These are phyloP conservation scores for Hormaphis cornu DNA, from an alignment of 1,140 invertebrate genomes.

Conservation along the genomic window DNA sequence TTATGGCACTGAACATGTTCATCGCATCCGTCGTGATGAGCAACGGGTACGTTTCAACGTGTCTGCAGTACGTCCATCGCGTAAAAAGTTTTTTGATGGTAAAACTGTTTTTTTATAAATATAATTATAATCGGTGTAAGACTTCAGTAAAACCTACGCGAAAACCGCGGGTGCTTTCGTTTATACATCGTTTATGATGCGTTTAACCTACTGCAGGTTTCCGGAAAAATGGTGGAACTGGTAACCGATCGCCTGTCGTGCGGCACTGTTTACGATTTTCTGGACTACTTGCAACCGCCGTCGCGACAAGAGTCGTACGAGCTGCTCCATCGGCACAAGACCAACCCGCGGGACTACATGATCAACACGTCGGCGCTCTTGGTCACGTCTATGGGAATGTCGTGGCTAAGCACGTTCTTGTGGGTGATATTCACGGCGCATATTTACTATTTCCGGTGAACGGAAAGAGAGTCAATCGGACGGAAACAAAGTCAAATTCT, in stretches of 20 bases:
- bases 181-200: too few species aligned
- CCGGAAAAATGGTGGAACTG: slow-evolving; percentile 50
- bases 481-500: neutral
- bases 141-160: too few species aligned
- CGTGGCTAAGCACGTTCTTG: neutral
- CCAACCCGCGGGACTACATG: neutral
- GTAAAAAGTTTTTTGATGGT: slow-evolving; percentile 23
- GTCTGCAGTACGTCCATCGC: slow-evolving; percentile 35
- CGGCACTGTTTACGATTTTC: slow-evolving; percentile 58
- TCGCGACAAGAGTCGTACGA: neutral
- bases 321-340: neutral
- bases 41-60: slow-evolving; percentile 37
- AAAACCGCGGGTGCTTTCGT: too few species aligned
- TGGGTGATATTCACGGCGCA: neutral
- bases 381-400: neutral
- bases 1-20: slow-evolving; percentile 34
- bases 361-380: neutral
- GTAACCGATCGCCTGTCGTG: slow-evolving; percentile 56
- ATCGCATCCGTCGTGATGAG: slow-evolving; percentile 34
- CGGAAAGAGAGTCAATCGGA: neutral
- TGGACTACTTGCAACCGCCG: slow-evolving; percentile 57
- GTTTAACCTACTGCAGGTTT: slow-evolving; percentile 44
- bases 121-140: too few species aligned
- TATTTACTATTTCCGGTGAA: neutral
- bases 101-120: too few species aligned